phyloP scores from a whole-genome alignment of 2,113 vertebrate genomes.

The Myxocyprinus asiaticus region DNA sequence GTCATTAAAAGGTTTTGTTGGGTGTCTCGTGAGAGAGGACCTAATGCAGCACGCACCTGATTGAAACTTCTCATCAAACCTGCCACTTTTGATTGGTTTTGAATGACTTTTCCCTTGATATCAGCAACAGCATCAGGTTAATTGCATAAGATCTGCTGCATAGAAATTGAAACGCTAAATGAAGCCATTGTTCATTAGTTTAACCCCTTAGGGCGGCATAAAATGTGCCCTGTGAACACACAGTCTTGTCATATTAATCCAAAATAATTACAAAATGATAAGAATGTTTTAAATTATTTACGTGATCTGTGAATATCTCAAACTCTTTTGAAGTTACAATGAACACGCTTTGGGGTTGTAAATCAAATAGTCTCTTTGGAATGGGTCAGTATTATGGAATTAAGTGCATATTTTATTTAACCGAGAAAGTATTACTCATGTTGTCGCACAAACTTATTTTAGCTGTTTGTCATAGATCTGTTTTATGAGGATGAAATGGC shows the following conservation, averaged over 20 bases:
- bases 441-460: constrained; percentile 13
- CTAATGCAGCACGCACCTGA: not conserved
- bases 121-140: constrained; percentile 48
- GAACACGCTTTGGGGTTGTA: constrained; percentile 20
- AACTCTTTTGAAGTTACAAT: not conserved
- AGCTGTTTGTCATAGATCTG: constrained; percentile 24
- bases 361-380: constrained; percentile 24
- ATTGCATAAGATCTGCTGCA: constrained; percentile 21
- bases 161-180: constrained; percentile 31
- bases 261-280: constrained; percentile 46
- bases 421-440: constrained; percentile 10
- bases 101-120: constrained; percentile 51
- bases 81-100: constrained; percentile 47
- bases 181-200: constrained; percentile 34
- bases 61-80: constrained; percentile 19
- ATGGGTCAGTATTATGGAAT: constrained; percentile 10
- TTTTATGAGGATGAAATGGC: constrained; percentile 11
- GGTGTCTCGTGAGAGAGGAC: not conserved
- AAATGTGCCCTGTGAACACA: constrained; percentile 15
- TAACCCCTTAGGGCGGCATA: constrained; percentile 22
- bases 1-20: constrained; percentile 20
- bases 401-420: not conserved
- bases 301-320: constrained; percentile 8
- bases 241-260: constrained; percentile 34
- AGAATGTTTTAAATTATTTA: constrained; percentile 25